Conservation (phyloP, 2,888 invertebrate species). For the Sinodicranocentrus sp. region DNA sequence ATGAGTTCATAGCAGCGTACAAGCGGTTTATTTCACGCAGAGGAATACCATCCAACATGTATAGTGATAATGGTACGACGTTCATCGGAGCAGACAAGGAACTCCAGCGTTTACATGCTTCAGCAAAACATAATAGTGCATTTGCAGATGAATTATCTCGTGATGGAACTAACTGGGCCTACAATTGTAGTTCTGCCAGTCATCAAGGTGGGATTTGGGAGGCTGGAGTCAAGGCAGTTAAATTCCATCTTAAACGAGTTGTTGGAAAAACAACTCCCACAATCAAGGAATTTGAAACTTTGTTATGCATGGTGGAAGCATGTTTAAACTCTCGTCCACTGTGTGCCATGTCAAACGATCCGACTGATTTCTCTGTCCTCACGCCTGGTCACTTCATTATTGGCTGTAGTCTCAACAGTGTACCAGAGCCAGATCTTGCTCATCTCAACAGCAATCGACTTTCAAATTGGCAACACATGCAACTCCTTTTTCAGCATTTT, state of each 20-base stretch:
- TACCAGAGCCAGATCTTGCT: conserved; percentile 43
- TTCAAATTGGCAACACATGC: conserved; percentile 51
- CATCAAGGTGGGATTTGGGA: conserved; percentile 78
- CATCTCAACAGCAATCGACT: conserved; percentile 29
- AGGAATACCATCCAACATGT: background rate
- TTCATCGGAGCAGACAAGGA: background rate
- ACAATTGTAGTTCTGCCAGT: conserved; percentile 77
- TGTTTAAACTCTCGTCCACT: conserved; percentile 77
- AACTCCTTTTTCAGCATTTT: conserved; percentile 49
- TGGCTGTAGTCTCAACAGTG: conserved; percentile 70
- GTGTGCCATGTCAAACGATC: conserved; percentile 70
- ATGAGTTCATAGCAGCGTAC: conserved; percentile 50
- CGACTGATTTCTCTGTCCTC: conserved; percentile 74
- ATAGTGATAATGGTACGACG: background rate
- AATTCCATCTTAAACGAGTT: conserved; percentile 74
- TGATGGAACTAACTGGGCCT: conserved; percentile 77
- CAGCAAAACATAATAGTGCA: background rate
- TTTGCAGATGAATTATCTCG: background rate
- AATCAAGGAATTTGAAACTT: conserved; percentile 77
- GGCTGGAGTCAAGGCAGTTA: conserved; percentile 77
- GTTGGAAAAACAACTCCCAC: conserved; percentile 75
- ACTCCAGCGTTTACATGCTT: background rate
- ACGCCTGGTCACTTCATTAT: conserved; percentile 73
- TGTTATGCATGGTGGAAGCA: conserved; percentile 77
- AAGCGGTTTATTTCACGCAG: background rate